Evolutionary conservation across 2,113 vertebrate species (phyloP).

Genomic region (Cyanistes caeruleus): DNA sequence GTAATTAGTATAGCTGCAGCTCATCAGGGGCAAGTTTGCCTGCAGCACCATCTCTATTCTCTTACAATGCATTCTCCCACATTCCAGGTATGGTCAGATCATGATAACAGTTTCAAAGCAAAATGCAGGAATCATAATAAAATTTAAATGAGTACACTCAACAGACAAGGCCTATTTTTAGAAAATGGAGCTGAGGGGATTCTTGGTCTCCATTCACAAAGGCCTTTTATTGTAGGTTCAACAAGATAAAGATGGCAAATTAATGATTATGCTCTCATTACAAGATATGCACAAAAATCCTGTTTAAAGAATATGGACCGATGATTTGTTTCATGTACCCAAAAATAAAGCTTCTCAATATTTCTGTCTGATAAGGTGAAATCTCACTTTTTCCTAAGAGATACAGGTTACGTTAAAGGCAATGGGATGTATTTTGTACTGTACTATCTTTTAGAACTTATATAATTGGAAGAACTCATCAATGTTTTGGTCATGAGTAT

Average conservation of each 20-base stretch:
- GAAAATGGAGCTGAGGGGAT: slow-evolving; percentile 39
- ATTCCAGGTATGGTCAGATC: slow-evolving; percentile 37
- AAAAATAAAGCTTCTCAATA: slow-evolving; percentile 37
- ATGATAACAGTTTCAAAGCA: slow-evolving; percentile 21
- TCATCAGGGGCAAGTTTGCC: no score
- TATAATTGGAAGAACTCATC: neutral
- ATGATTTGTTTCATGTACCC: slow-evolving; percentile 28
- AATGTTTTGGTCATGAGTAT: neutral
- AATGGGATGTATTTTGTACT: neutral
- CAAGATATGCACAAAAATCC: slow-evolving; percentile 13
- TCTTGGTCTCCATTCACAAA: slow-evolving; percentile 47
- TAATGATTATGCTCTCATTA: slow-evolving; percentile 12
- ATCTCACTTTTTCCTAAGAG: neutral
- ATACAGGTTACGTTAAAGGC: neutral
- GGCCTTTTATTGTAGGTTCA: slow-evolving; percentile 41
- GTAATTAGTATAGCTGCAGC: no score
- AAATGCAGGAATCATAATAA: slow-evolving; percentile 60
- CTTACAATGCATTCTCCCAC: no score
- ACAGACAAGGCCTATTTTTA: slow-evolving; percentile 64
- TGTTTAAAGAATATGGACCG: slow-evolving; percentile 32
- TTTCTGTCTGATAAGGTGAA: neutral
- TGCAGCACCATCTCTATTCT: no score
- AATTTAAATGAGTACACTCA: slow-evolving; percentile 51
- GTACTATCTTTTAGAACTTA: neutral
- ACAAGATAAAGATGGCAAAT: slow-evolving; percentile 41